Percentiles rank a stretch among this genome's conserved stretches.
Evolutionary conservation across 1,140 invertebrate genomes (phyloP).

Genomic region (Teleopsis dalmanni): DNA sequence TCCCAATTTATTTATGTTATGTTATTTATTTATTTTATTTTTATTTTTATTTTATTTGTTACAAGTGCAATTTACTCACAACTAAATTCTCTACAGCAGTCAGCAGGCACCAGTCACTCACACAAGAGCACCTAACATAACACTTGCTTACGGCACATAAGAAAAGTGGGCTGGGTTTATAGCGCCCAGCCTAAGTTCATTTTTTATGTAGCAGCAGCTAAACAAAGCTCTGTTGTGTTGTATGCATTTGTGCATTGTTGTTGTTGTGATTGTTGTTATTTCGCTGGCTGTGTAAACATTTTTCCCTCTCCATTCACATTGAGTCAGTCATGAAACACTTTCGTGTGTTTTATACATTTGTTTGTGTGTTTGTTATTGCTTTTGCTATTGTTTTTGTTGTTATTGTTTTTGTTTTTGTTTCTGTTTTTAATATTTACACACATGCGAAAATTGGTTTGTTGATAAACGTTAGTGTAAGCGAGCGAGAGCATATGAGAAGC

Average conservation of each 20-base stretch:
- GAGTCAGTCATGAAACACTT: not conserved
- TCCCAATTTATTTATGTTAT: too few relatives aligned
- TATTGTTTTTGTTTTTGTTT: not conserved
- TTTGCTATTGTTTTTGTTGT: not conserved
- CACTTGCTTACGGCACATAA: slow-evolving; percentile 4
- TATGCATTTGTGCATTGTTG: not conserved
- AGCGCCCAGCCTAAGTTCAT: slow-evolving; percentile 6
- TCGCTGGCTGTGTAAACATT: not conserved
- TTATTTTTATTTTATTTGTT: too few relatives aligned
- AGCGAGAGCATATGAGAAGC: not conserved
- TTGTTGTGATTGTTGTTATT: slow-evolving; percentile 9
- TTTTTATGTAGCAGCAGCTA: not conserved
- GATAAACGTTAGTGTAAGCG: slow-evolving; percentile 6
- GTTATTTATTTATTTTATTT: too few relatives aligned
- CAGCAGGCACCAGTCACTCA: too few relatives aligned
- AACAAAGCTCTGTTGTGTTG: not conserved
- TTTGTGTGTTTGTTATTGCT: not conserved
- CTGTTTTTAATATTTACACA: slow-evolving; percentile 6
- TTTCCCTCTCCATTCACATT: slow-evolving; percentile 2
- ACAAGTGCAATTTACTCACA: too few relatives aligned
- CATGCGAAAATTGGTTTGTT: slow-evolving; percentile 5
- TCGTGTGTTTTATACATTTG: not conserved
- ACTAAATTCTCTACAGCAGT: too few relatives aligned
- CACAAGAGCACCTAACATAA: too few relatives aligned
- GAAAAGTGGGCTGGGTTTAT: slow-evolving; percentile 13